Conservation (phyloP, 2,888 invertebrate species). For the Drosophila greeni region DNA sequence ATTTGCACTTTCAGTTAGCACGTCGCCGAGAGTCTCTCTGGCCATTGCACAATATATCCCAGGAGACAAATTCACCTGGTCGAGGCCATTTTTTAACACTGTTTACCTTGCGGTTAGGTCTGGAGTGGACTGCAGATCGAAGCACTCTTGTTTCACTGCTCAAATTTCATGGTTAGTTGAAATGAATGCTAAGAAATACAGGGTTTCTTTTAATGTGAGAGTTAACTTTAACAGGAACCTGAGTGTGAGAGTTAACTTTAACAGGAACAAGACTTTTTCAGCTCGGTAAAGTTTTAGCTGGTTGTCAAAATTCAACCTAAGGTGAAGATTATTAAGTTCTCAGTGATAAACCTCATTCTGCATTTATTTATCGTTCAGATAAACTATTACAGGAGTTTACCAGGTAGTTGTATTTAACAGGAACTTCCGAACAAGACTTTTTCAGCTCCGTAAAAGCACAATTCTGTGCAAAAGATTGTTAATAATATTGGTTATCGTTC, state of each 20-base stretch:
- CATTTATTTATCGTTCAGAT: neutral
- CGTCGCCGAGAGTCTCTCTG: conserved; percentile 4
- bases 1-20: conserved; percentile 24
- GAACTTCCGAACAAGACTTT: neutral
- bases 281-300: rapidly evolving
- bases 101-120: conserved; percentile 29
- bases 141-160: neutral
- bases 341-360: neutral
- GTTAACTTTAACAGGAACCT: neutral
- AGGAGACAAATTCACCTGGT: conserved; percentile 21
- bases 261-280: neutral
- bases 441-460: neutral
- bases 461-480: neutral
- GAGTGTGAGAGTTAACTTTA: neutral
- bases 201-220: neutral
- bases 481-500: no score
- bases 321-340: no score
- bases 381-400: neutral
- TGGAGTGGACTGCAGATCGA: neutral
- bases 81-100: conserved; percentile 21
- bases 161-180: neutral
- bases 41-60: conserved; percentile 18
- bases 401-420: neutral
- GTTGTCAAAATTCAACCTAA: neutral
- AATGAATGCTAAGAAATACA: neutral